phyloP scores from a whole-genome alignment of 2,888 invertebrate species.

The Schizotus pectinicornis region DNA sequence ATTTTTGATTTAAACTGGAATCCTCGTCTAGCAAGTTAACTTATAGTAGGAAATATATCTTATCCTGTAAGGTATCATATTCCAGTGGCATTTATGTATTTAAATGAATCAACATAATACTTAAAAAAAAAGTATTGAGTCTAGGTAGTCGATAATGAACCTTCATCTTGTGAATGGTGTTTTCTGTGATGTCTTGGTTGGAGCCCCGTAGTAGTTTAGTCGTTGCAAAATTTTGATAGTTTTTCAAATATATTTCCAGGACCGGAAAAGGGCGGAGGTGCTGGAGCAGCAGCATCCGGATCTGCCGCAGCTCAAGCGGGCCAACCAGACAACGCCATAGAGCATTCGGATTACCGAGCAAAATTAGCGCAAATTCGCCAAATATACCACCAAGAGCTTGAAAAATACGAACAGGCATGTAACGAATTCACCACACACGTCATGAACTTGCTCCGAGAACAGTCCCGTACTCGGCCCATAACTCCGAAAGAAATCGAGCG shows the following conservation, averaged over 20 bases:
- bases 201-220: too few species aligned
- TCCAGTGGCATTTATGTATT: too few species aligned
- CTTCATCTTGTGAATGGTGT: too few species aligned
- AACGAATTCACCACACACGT: constrained; percentile 99
- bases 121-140: too few species aligned
- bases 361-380: constrained; percentile 98
- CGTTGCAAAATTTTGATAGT: too few species aligned
- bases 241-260: constrained; percentile 58
- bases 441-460: constrained; percentile 95
- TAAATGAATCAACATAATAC: too few species aligned
- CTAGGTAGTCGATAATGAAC: too few species aligned
- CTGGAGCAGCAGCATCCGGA: constrained; percentile 88
- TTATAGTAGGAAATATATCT: too few species aligned
- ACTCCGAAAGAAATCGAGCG: constrained; percentile 99
- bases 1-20: too few species aligned
- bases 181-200: neutral
- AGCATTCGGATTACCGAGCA: constrained; percentile 99
- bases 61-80: too few species aligned
- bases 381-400: constrained; percentile 98
- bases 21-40: too few species aligned
- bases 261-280: constrained; percentile 90
- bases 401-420: constrained; percentile 99
- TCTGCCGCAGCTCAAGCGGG: constrained; percentile 80
- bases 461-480: constrained; percentile 96
- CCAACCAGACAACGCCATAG: constrained; percentile 92